Conservation (phyloP, 2,797 vertebrate species). For the Kryptolebias ocellatus region DNA sequence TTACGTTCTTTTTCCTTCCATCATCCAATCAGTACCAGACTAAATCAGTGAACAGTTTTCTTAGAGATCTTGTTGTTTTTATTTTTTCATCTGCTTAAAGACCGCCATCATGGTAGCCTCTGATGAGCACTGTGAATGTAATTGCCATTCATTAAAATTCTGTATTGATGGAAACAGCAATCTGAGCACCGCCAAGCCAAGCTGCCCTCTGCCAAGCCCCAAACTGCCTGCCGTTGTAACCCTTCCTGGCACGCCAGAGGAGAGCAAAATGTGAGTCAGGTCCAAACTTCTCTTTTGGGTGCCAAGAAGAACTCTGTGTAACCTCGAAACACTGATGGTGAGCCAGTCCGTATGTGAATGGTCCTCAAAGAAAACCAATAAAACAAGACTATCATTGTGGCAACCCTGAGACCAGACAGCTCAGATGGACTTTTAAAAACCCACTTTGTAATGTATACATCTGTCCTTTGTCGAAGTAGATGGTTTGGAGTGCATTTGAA, state of each 20-base stretch:
- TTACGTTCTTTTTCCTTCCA: not conserved
- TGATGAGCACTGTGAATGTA: slow-evolving; percentile 58
- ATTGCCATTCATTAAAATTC: slow-evolving; percentile 72
- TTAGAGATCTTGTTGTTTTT: slow-evolving; percentile 1
- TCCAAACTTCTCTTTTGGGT: slow-evolving; percentile 72
- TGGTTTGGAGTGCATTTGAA: slow-evolving; percentile 57
- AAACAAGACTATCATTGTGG: slow-evolving; percentile 80
- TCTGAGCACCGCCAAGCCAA: slow-evolving; percentile 69
- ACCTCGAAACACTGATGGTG: slow-evolving; percentile 73
- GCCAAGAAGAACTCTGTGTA: slow-evolving; percentile 80
- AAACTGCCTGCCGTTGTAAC: slow-evolving; percentile 74
- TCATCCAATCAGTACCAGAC: slow-evolving; percentile 28
- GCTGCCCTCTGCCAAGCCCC: slow-evolving; percentile 69
- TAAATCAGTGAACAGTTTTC: slow-evolving; percentile 9
- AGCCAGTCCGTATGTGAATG: slow-evolving; percentile 77
- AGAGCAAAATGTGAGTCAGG: slow-evolving; percentile 68
- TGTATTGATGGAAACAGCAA: slow-evolving; percentile 72
- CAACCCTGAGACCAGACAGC: slow-evolving; percentile 66
- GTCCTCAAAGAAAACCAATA: slow-evolving; percentile 79
- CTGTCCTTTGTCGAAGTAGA: slow-evolving; percentile 60
- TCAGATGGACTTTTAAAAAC: slow-evolving; percentile 55
- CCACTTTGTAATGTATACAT: slow-evolving; percentile 63
- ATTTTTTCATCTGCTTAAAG: slow-evolving; percentile 16
- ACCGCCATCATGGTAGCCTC: slow-evolving; percentile 54
- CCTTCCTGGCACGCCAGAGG: slow-evolving; percentile 66